These are phyloP conservation scores for Probaryconus sp. DNA, from an alignment of 1,140 invertebrate genomes.

Conservation along the genomic window DNA sequence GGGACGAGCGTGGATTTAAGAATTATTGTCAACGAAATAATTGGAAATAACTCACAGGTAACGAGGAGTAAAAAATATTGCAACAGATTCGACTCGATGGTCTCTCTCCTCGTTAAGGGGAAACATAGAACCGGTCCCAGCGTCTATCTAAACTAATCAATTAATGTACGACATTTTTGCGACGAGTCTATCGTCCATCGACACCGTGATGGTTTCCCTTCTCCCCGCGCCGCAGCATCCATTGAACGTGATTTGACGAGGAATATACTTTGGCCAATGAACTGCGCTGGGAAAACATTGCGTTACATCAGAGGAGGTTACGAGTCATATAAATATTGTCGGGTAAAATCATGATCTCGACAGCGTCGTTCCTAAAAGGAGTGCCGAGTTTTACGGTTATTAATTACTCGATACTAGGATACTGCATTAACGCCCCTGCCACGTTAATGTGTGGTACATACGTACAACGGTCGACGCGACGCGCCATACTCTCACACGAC, in stretches of 20 bases:
- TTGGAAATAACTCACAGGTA: no score
- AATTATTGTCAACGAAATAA: no score
- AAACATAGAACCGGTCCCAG: constrained; percentile 29
- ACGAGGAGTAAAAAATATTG: constrained; percentile 20
- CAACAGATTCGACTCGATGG: constrained; percentile 12
- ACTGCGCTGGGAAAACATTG: constrained; percentile 43
- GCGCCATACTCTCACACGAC: constrained; percentile 59
- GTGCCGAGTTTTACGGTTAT: constrained; percentile 71
- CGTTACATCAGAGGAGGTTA: constrained; percentile 39
- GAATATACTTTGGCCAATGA: constrained; percentile 2
- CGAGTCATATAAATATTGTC: constrained; percentile 53
- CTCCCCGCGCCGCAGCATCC: constrained; percentile 1
- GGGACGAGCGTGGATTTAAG: no score
- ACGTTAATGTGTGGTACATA: constrained; percentile 66
- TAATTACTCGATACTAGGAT: constrained; percentile 73
- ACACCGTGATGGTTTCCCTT: constrained; percentile 13
- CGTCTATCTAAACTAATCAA: constrained; percentile 53
- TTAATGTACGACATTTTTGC: constrained; percentile 51
- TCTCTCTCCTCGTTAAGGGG: constrained; percentile 39
- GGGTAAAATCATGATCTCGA: constrained; percentile 46
- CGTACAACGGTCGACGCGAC: constrained; percentile 60
- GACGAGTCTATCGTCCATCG: constrained; percentile 52
- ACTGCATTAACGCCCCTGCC: constrained; percentile 71
- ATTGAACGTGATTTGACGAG: constrained; percentile 22
- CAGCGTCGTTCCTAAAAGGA: constrained; percentile 59